Conservation (phyloP, 2,888 invertebrate genomes). For the Megaustenia siamemsis region DNA sequence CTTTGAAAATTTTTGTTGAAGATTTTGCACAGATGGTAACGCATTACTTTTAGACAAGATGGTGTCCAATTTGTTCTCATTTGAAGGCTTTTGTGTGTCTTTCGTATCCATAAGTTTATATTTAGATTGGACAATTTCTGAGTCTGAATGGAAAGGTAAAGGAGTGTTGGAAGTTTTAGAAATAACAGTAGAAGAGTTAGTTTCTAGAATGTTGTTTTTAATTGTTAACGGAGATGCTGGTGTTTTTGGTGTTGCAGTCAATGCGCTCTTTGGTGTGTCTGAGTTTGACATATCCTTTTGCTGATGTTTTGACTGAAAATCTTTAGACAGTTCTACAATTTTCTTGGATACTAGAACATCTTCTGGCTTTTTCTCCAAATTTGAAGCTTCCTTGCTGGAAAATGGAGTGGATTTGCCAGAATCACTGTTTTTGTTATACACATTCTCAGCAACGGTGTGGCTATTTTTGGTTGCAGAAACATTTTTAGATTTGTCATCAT, state of each 20-base stretch:
- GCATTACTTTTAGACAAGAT: neutral
- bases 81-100: slow-evolving; percentile 19
- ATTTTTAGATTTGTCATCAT: neutral
- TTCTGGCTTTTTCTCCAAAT: slow-evolving; percentile 39
- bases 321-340: neutral
- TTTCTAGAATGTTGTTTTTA: neutral
- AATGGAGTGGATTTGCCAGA: neutral
- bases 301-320: slow-evolving; percentile 28
- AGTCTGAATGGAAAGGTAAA: neutral
- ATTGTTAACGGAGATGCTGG: neutral
- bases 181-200: neutral
- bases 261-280: slow-evolving; percentile 11
- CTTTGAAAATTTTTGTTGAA: slow-evolving; percentile 35
- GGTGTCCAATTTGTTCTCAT: slow-evolving; percentile 24
- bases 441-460: neutral
- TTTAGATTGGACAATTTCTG: neutral
- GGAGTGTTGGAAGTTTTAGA: neutral
- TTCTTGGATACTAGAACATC: slow-evolving; percentile 33
- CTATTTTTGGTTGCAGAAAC: slow-evolving; percentile 15
- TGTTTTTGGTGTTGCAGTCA: neutral
- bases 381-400: slow-evolving; percentile 43
- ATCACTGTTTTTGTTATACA: slow-evolving; percentile 17
- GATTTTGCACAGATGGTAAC: slow-evolving; percentile 27
- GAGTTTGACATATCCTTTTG: slow-evolving; percentile 18
- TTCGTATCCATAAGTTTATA: neutral